Evolutionary conservation across 2,113 vertebrate species (phyloP).

Genomic region (Prunella himalayana): DNA sequence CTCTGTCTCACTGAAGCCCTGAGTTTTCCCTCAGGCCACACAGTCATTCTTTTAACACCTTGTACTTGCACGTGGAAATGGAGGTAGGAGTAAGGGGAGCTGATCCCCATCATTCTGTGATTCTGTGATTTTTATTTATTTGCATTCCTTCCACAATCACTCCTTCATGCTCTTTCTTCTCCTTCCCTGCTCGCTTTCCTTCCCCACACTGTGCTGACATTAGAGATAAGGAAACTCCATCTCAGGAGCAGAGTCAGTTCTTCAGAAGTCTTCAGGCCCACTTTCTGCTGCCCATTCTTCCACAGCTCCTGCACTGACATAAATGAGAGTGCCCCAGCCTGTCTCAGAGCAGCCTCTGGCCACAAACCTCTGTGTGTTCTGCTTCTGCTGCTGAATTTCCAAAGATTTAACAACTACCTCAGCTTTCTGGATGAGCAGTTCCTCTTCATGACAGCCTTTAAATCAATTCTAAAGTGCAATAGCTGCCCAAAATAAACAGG

Average conservation of each 20-base stretch:
- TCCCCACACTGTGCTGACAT: neutral
- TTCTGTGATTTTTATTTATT: neutral
- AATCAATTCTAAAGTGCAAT: neutral
- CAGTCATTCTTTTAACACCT: neutral
- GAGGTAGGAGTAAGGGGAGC: neutral
- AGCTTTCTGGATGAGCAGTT: neutral
- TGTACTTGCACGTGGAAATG: neutral
- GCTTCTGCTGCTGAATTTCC: neutral
- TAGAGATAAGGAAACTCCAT: neutral
- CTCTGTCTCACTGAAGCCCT: neutral
- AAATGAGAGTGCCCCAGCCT: neutral
- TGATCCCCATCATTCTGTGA: neutral
- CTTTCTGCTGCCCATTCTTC: neutral
- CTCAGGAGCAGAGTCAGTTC: neutral
- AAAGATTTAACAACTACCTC: neutral
- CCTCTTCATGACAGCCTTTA: neutral
- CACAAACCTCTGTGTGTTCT: neutral
- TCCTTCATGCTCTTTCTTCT: neutral
- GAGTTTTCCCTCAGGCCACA: neutral
- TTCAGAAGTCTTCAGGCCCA: neutral
- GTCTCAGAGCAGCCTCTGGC: neutral
- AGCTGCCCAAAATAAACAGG: neutral
- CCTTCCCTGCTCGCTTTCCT: neutral
- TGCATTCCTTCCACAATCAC: neutral
- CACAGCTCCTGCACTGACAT: neutral